phyloP scores from a whole-genome alignment of 2,113 vertebrate species.

The Mirza zaza region DNA sequence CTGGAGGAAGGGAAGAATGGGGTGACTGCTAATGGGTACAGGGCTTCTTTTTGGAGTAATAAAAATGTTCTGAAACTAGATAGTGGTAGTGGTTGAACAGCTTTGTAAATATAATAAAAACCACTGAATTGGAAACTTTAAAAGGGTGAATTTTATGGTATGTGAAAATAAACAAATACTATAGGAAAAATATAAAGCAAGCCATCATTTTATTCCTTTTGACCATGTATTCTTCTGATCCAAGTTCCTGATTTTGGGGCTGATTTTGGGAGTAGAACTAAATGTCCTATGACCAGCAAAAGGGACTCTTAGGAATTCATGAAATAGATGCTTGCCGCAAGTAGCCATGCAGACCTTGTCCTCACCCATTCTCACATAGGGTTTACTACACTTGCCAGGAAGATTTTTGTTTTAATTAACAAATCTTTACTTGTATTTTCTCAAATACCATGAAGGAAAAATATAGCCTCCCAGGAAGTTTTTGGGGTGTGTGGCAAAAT shows the following conservation, averaged over 20 bases:
- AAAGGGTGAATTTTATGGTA: not conserved
- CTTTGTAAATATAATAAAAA: not conserved
- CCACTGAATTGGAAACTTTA: not conserved
- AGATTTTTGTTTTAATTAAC: not conserved
- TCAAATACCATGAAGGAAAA: not conserved
- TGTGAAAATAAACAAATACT: not conserved
- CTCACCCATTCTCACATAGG: no score
- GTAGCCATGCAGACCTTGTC: rapidly evolving
- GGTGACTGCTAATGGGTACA: not conserved
- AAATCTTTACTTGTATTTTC: not conserved
- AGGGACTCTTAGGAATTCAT: not conserved
- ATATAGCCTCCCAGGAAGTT: not conserved
- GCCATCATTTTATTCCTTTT: not conserved
- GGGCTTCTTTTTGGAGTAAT: not conserved
- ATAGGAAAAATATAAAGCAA: not conserved
- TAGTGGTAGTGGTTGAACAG: not conserved
- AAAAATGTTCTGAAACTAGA: not conserved
- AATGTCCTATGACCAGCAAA: not conserved
- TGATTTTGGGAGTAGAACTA: not conserved
- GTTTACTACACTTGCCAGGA: not conserved
- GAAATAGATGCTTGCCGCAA: not conserved
- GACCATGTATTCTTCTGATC: not conserved
- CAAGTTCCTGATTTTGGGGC: not conserved
- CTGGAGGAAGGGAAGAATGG: not conserved
- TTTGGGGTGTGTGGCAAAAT: not conserved